Evolutionary conservation across 2,797 vertebrate species (phyloP), one percentile per base, ranked within the genome.

Genomic region (Eleutherodactylus coqui): DNA sequence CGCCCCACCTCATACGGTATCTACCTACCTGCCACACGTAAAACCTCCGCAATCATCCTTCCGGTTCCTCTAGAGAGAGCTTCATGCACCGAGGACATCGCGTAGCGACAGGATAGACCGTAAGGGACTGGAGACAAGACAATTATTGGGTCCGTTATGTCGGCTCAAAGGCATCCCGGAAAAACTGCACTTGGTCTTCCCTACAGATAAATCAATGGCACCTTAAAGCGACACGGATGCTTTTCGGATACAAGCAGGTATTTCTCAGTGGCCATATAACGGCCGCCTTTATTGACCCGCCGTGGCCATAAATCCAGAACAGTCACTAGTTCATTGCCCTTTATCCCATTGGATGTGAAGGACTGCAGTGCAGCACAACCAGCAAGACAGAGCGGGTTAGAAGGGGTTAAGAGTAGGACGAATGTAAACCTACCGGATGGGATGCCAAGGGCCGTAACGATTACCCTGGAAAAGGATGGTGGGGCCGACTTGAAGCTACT

Each of bases 301-400:
- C 32, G n/a, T 9, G n/a, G 32, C 47, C 60, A 85, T 85, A 85
- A 85, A 85, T 79, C 41, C 75, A 78, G 83, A 32, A 27, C 6
- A 58, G 64, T 41, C 60, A 69, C 24, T 43, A 41, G 75, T 47
- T 43, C 60, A 53, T 7, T 84, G 58, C 43, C 64, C 47, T 83
- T 45, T 19, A 75, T 55, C 41, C 60, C 83, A 84, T 79, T 78
- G 55, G 75, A 78, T 41, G 47, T n/a, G 19, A 36, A 38, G 38
- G 47, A 58, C 85, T 67, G 85, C 85, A 86, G 45, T 86, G 85
- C 85, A 86, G 79, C 47, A 79, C 62, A 36, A n/a, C 5, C 41
- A 47, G 24, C 78, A 34, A 34, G 64, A 29, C 24, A 21, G 5
- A 34, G 53, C 29, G 2, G 36, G 55, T 62, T 32, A 49, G 0